phyloP scores from a whole-genome alignment of 2,888 invertebrate genomes.

The Meiosimyza decipiens region DNA sequence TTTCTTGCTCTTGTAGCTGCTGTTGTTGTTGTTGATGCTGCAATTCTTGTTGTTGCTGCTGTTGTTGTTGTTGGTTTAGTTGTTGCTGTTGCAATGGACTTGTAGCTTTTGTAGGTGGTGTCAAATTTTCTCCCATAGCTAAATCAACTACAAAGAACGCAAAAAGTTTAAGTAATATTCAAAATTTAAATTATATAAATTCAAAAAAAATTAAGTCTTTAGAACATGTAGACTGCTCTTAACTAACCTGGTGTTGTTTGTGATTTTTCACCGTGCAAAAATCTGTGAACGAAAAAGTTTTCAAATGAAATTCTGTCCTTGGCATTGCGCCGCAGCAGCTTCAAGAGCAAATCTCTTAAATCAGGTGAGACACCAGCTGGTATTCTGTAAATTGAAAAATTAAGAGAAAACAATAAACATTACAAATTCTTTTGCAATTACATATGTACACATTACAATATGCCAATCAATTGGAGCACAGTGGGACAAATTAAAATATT shows the following conservation, averaged over 20 bases:
- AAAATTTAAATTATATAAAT: not conserved
- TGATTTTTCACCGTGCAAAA: constrained; percentile 77
- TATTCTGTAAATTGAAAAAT: constrained; percentile 73
- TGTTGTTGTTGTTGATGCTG: constrained; percentile 48
- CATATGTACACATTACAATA: constrained; percentile 19
- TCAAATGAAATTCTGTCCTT: constrained; percentile 96
- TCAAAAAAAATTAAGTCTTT: not conserved
- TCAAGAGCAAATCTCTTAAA: constrained; percentile 85
- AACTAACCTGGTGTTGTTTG: constrained; percentile 67
- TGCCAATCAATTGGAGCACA: constrained; percentile 31
- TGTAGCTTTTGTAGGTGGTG: constrained; percentile 66
- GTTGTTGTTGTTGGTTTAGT: constrained; percentile 59
- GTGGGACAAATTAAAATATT: constrained; percentile 27
- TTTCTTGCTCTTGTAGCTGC: constrained; percentile 54
- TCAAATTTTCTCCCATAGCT: constrained; percentile 53
- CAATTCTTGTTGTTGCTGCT: constrained; percentile 52
- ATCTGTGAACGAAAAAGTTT: constrained; percentile 94
- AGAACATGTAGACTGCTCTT: not conserved
- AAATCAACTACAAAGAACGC: constrained; percentile 54
- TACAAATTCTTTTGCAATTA: constrained; percentile 15
- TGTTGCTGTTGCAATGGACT: constrained; percentile 68
- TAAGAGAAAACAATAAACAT: not conserved
- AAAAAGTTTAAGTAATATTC: constrained; percentile 6
- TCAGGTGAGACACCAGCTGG: constrained; percentile 93
- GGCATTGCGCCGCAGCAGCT: constrained; percentile 90